These are phyloP conservation scores for Hypothenemus hampei DNA, from an alignment of 1,140 invertebrate genomes.

Conservation along the genomic window DNA sequence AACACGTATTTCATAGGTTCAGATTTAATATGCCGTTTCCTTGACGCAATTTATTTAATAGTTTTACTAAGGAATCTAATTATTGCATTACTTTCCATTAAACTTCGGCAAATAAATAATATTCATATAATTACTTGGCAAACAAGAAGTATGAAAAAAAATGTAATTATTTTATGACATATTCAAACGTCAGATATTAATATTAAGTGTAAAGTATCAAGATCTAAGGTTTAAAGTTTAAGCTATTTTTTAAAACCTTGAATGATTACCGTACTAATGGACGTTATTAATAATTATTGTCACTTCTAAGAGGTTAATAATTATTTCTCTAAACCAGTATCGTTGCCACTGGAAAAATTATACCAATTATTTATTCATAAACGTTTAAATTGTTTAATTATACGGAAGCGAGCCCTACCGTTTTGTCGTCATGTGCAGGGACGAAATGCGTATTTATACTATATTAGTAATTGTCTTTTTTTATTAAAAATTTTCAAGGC, in stretches of 20 bases:
- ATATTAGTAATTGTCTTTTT: too few relatives aligned
- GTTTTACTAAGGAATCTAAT: slow-evolving; percentile 12
- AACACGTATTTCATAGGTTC: too few relatives aligned
- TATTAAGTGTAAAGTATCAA: slow-evolving; percentile 8
- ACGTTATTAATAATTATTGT: slow-evolving; percentile 8
- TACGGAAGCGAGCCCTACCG: too few relatives aligned
- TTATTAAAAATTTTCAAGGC: too few relatives aligned
- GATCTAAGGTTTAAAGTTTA: slow-evolving; percentile 16
- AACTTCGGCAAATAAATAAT: slow-evolving; percentile 3
- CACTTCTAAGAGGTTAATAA: background rate
- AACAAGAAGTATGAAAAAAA: slow-evolving; percentile 11
- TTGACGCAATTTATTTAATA: slow-evolving; percentile 9
- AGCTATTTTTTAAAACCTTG: slow-evolving; percentile 15
- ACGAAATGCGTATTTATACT: too few relatives aligned
- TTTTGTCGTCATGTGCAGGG: too few relatives aligned
- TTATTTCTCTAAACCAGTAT: too few relatives aligned
- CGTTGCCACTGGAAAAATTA: too few relatives aligned
- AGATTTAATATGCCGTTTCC: too few relatives aligned
- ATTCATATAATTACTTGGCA: slow-evolving; percentile 7
- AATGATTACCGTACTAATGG: slow-evolving; percentile 10
- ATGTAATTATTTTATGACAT: background rate
- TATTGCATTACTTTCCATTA: slow-evolving; percentile 14
- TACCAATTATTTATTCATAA: too few relatives aligned
- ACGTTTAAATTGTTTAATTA: too few relatives aligned
- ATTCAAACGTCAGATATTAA: slow-evolving; percentile 4